Percentiles rank a stretch among this genome's conserved stretches.
These are phyloP conservation scores for Ormyrus pomaceus DNA, from an alignment of 2,888 invertebrate species.

Conservation along the genomic window DNA sequence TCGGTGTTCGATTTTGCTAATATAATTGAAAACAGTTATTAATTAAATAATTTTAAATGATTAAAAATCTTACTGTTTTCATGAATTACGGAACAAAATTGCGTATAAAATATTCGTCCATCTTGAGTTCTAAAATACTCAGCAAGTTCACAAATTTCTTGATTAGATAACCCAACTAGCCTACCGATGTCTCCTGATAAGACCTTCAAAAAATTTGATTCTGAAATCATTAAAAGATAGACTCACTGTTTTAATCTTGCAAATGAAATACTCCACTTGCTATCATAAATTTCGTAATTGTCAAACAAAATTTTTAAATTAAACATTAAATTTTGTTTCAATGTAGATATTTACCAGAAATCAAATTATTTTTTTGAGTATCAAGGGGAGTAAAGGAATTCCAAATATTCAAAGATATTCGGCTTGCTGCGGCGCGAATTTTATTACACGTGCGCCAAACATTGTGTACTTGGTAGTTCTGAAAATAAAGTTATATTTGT, in stretches of 20 bases:
- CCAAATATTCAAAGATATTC: constrained; percentile 84
- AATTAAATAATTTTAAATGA: neutral
- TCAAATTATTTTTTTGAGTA: constrained; percentile 81
- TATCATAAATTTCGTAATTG: no score
- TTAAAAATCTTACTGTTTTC: constrained; percentile 78
- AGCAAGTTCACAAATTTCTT: constrained; percentile 84
- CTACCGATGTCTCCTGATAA: constrained; percentile 82
- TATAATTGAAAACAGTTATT: neutral
- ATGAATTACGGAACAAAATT: constrained; percentile 85
- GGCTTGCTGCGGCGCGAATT: constrained; percentile 85
- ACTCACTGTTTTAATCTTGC: no score
- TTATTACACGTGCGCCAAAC: constrained; percentile 89
- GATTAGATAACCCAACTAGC: constrained; percentile 82
- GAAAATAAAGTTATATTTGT: constrained; percentile 36
- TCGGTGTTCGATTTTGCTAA: neutral
- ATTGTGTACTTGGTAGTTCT: constrained; percentile 78
- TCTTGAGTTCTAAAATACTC: constrained; percentile 89
- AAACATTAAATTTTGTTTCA: no score
- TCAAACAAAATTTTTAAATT: no score
- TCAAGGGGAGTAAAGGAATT: constrained; percentile 84
- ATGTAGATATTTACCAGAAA: constrained; percentile 78
- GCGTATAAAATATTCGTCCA: constrained; percentile 85
- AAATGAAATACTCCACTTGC: no score
- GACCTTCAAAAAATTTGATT: constrained; percentile 85
- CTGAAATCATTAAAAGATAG: constrained; percentile 71